These are phyloP conservation scores for Zosterops borbonicus DNA, from an alignment of 2,113 vertebrate genomes.

Conservation along the genomic window DNA sequence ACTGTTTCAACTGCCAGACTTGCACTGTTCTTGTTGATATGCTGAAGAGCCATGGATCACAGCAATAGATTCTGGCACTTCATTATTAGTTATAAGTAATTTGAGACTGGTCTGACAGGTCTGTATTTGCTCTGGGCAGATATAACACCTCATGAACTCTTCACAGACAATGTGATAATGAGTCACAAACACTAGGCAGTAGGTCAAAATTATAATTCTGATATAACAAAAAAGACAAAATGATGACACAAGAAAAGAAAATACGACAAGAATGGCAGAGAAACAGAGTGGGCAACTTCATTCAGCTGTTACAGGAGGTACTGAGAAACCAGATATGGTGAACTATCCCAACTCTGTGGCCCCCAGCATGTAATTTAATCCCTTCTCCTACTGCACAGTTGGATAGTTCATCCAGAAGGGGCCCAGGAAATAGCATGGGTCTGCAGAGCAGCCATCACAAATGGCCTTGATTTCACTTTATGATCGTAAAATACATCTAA, in stretches of 20 bases:
- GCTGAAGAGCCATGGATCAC: neutral
- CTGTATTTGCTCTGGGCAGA: neutral
- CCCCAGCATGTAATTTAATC: slow-evolving; percentile 1
- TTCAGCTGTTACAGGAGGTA: neutral
- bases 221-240: neutral
- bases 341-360: neutral
- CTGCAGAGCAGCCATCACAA: neutral
- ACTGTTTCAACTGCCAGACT: neutral
- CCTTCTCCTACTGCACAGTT: neutral
- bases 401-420: neutral
- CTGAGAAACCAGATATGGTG: slow-evolving; percentile 13
- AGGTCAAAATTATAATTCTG: slow-evolving; percentile 1
- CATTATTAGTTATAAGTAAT: neutral
- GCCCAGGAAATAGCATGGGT: neutral
- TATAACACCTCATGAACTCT: neutral
- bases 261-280: neutral
- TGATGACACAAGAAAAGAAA: neutral
- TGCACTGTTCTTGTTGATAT: neutral
- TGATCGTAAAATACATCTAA: neutral
- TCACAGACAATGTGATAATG: neutral
- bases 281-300: neutral
- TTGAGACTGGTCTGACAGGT: neutral
- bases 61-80: neutral
- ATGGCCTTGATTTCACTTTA: neutral
- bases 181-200: neutral